A percentile compares a stretch with the other conserved stretches of the same genome.
Evolutionary conservation across 2,888 invertebrate species (phyloP).

Genomic region (Philhelius pedissequus): DNA sequence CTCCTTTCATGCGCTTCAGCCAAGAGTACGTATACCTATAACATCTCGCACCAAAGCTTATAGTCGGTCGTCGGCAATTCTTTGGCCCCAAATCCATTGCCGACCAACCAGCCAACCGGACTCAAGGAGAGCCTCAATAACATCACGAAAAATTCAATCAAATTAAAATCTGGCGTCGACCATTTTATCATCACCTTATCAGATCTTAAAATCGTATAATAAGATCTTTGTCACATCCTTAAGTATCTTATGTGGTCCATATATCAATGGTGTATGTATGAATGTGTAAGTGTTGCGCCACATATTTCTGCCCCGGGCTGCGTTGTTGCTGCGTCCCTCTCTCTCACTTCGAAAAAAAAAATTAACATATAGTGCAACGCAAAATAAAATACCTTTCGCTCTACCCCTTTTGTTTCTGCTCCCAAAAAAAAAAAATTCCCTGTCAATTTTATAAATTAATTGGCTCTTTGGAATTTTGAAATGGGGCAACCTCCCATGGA

Average conservation of each 20-base stretch:
- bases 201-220: slow-evolving; percentile 78
- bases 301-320: neutral
- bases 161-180: slow-evolving; percentile 79
- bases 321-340: slow-evolving; percentile 71
- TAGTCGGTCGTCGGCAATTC: slow-evolving; percentile 56
- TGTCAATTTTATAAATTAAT: slow-evolving; percentile 79
- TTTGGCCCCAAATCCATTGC: slow-evolving; percentile 47
- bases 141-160: slow-evolving; percentile 75
- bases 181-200: slow-evolving; percentile 79
- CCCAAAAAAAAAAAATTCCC: slow-evolving; percentile 60
- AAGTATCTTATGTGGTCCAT: slow-evolving; percentile 78
- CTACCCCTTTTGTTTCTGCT: neutral
- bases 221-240: slow-evolving; percentile 78
- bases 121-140: slow-evolving; percentile 38
- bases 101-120: neutral
- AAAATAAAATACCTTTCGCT: slow-evolving; percentile 73
- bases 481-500: slow-evolving; percentile 75
- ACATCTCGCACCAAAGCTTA: slow-evolving; percentile 60
- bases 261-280: slow-evolving; percentile 72
- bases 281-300: slow-evolving; percentile 67
- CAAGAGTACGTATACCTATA: slow-evolving; percentile 28
- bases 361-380: slow-evolving; percentile 59
- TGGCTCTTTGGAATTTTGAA: slow-evolving; percentile 75
- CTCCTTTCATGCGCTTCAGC: slow-evolving; percentile 59
- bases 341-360: slow-evolving; percentile 71